Evolutionary conservation across 1,140 invertebrate genomes (phyloP).

Genomic region (Temnothorax longispinosus): DNA sequence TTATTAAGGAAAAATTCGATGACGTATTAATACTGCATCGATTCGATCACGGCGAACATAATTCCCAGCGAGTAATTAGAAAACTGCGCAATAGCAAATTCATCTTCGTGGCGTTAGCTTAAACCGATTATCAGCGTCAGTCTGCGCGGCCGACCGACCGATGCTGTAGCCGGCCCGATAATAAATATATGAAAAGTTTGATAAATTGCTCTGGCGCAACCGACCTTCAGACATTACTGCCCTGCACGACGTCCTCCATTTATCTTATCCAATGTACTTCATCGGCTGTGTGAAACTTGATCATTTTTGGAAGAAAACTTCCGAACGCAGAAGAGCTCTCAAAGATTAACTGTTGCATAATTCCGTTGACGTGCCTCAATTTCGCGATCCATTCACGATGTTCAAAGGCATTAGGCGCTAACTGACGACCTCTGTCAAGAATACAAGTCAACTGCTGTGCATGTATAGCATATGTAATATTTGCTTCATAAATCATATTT

Average conservation of each 20-base stretch:
- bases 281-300: conserved; percentile 42
- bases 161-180: conserved; percentile 64
- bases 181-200: conserved; percentile 77
- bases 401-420: not conserved
- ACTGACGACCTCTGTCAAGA: not conserved
- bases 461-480: not conserved
- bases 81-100: conserved; percentile 51
- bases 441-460: no score
- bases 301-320: conserved; percentile 37
- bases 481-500: not conserved
- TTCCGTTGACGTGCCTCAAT: conserved; percentile 48
- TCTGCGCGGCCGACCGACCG: conserved; percentile 16
- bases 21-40: conserved; percentile 29
- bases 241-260: conserved; percentile 56
- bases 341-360: conserved; percentile 56
- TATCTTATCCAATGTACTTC: conserved; percentile 58
- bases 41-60: conserved; percentile 3
- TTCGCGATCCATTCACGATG: conserved; percentile 11
- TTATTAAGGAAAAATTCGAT: conserved; percentile 40
- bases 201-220: conserved; percentile 73
- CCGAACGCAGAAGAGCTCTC: not conserved
- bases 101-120: conserved; percentile 53
- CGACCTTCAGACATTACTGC: conserved; percentile 58
- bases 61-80: conserved; percentile 59
- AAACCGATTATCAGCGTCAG: conserved; percentile 59